Evolutionary conservation across 2,797 vertebrate species (phyloP), one percentile per base, ranked within the genome.

Genomic region (Chelonia mydas): DNA sequence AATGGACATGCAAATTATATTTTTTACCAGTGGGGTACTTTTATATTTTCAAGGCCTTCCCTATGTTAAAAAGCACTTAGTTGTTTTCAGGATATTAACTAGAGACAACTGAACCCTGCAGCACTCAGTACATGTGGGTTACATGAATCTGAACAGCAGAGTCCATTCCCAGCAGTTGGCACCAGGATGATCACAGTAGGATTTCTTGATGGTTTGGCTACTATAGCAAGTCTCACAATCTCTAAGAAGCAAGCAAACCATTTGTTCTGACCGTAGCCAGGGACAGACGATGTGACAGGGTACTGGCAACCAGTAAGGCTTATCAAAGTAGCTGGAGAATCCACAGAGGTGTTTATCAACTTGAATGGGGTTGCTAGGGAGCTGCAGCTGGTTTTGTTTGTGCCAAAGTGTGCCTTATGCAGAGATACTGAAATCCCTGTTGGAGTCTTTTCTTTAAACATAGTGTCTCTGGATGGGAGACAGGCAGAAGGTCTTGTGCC

Each of bases 141-240:
- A 78, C 27, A 81, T 87, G 86, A 89, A 72, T 93, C 83, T 82
- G n/a, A 13, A 47, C 57, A 92, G 57, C n/a, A 96, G 72, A 10
- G 25, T 65, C 78, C n/a, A 10, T 82, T 92, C 45, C 33, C 33
- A 89, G 65, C 4, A 90, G n/a, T 28, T 88, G 85, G 9, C 11
- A 87, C 23, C 15, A 81, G 33, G 37, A 17, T 81, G 47, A 53
- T 10, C 91, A 21, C 59, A 81, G 21, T 51, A 77, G 51, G 82
- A 88, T 94, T 93, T 50, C 76, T 90, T 89, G 49, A 12, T 86
- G n/a, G 51, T 86, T 88, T 61, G 49, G 54, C 9, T 90, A 87
- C 45, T 51, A 21, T 85, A 81, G 81, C 90, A 87, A 15, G 90
- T 84, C 59, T 19, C 3, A 31, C 72, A 81, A 3, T 37, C 8